Percentiles rank a stretch among this genome's conserved stretches.
Conservation (phyloP, 2,797 vertebrate genomes). For the Tragelaphus eurycerus region DNA sequence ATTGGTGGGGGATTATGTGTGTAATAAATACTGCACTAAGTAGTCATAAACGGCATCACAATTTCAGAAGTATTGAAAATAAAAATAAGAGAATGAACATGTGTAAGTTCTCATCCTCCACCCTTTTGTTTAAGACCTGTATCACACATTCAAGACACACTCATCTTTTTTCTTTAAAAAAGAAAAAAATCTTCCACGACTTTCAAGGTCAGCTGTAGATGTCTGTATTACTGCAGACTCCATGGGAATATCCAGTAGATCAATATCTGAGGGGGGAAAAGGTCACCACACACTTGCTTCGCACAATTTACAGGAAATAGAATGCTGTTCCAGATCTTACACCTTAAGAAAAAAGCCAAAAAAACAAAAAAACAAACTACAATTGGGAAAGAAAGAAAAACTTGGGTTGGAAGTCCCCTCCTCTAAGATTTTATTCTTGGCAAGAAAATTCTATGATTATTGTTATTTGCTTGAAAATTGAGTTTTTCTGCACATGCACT, state of each 20-base stretch:
- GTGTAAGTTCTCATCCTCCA: no score
- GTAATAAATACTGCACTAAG: neutral
- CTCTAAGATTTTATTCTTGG: conserved; percentile 48
- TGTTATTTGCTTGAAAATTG: conserved; percentile 27
- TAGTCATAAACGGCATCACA: neutral
- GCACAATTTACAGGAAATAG: conserved; percentile 14
- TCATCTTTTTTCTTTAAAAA: neutral
- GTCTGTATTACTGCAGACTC: neutral
- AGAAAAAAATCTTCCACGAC: neutral
- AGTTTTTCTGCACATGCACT: conserved; percentile 26
- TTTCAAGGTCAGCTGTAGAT: neutral
- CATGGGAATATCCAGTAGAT: neutral
- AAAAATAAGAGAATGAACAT: neutral
- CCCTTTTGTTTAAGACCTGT: neutral
- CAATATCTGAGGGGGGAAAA: neutral
- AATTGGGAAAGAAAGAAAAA: conserved; percentile 31
- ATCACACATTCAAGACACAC: neutral
- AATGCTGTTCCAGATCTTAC: neutral
- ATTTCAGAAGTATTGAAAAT: conserved; percentile 25
- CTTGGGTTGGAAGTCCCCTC: conserved; percentile 57
- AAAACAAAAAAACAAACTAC: neutral
- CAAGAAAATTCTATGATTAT: conserved; percentile 30
- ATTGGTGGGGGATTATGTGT: neutral
- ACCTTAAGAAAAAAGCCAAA: conserved; percentile 36
- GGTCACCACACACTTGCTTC: neutral